These are phyloP conservation scores for Oegoconia quadripuncta DNA, from an alignment of 2,888 invertebrate genomes.

Conservation along the genomic window DNA sequence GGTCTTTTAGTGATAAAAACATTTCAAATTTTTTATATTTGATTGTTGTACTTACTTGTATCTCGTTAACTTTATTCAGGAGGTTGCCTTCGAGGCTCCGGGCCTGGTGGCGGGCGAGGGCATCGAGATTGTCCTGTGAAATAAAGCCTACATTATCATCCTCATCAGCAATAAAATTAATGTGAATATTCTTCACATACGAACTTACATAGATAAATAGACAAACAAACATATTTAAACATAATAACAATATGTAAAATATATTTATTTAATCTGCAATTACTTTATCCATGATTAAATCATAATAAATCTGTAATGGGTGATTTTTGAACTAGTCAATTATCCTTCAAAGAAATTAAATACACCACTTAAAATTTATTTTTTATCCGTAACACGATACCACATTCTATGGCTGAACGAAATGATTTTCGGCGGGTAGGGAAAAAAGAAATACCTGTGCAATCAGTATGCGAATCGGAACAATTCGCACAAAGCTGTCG, in stretches of 20 bases:
- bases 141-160: slow-evolving; percentile 3
- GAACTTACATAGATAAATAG: neutral
- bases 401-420: neutral
- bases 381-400: neutral
- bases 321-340: too few species aligned
- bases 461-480: neutral
- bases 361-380: too few species aligned
- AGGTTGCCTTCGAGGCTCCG: slow-evolving; percentile 88
- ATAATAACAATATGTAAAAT: too few species aligned
- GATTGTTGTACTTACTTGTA: slow-evolving; percentile 64
- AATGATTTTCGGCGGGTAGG: neutral
- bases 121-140: slow-evolving; percentile 89
- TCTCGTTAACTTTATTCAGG: slow-evolving; percentile 96
- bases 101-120: slow-evolving; percentile 88
- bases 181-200: neutral
- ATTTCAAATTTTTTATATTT: neutral
- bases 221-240: too few species aligned
- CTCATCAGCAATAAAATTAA: neutral
- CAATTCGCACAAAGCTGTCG: neutral
- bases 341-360: too few species aligned
- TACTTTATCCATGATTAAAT: too few species aligned
- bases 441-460: neutral
- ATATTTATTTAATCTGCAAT: too few species aligned
- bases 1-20: neutral
- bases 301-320: too few species aligned